Conservation (phyloP, 92 coral and sea anemone genomes). For the Chrysogorgia sp. region DNA sequence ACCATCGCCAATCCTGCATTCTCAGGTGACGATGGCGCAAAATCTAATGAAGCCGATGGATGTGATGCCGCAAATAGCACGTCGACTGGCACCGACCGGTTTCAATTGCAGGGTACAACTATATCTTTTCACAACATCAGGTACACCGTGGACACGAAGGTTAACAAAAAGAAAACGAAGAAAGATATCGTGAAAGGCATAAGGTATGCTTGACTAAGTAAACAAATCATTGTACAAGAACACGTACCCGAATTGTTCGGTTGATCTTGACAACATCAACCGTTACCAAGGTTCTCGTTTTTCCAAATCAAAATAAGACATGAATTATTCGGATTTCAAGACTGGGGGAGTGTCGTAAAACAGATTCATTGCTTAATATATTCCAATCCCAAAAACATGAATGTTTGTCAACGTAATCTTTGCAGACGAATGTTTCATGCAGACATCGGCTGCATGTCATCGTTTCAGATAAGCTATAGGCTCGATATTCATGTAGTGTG, state of each 20-base stretch:
- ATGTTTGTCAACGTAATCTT: too few relatives aligned
- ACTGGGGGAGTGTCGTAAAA: too few relatives aligned
- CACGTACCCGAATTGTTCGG: neutral
- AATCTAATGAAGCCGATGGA: neutral
- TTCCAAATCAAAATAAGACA: neutral
- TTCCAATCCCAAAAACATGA: too few relatives aligned
- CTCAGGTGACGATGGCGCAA: neutral
- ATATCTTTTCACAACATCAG: slow-evolving; percentile 74
- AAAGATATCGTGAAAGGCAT: slow-evolving; percentile 66
- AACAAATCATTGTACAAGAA: neutral
- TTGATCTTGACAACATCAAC: neutral
- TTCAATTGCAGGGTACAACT: slow-evolving; percentile 36
- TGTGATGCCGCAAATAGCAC: neutral
- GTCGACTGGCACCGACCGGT: neutral
- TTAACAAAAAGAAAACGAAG: slow-evolving; percentile 63
- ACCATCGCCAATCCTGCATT: slow-evolving; percentile 22
- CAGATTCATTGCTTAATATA: too few relatives aligned
- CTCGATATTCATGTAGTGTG: too few relatives aligned
- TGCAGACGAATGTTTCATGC: too few relatives aligned
- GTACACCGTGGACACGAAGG: slow-evolving; percentile 68
- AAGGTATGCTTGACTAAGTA: slow-evolving; percentile 52
- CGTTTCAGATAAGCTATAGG: too few relatives aligned
- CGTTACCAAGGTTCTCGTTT: neutral
- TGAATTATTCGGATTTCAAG: neutral
- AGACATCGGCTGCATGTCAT: too few relatives aligned